Percentiles rank a stretch among this genome's conserved stretches.
Conservation (phyloP, 2,888 invertebrate genomes). For the Rhagonycha fulva region DNA sequence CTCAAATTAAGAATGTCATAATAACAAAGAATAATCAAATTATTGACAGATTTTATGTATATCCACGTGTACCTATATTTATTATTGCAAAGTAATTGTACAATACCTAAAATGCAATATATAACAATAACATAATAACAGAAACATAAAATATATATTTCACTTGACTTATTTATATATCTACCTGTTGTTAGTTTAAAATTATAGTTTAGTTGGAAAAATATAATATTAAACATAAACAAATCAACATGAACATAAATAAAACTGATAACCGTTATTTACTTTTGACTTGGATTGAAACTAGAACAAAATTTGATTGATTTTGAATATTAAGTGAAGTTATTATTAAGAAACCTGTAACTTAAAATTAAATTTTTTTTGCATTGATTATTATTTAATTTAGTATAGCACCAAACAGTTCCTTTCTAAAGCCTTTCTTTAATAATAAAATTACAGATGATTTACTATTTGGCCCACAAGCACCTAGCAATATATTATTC, state of each 20-base stretch:
- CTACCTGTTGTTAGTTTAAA: too few relatives aligned
- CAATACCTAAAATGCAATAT: too few relatives aligned
- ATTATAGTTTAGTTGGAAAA: neutral
- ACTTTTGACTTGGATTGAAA: neutral
- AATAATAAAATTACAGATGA: neutral
- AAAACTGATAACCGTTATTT: neutral
- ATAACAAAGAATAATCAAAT: too few relatives aligned
- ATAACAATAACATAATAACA: too few relatives aligned
- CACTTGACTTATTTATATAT: too few relatives aligned
- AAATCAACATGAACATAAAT: neutral
- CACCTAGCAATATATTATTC: neutral
- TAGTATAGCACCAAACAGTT: neutral
- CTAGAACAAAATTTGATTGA: neutral
- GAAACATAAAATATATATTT: too few relatives aligned
- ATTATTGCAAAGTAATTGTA: too few relatives aligned
- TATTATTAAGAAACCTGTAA: neutral
- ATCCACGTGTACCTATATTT: too few relatives aligned
- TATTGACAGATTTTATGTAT: too few relatives aligned
- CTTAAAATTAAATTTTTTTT: neutral
- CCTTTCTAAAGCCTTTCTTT: neutral
- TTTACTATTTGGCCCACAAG: neutral
- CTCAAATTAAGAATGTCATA: too few relatives aligned
- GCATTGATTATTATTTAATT: neutral
- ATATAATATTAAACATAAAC: neutral
- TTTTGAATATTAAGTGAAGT: neutral